Evolutionary conservation across 2,888 invertebrate genomes (phyloP), one percentile per base, ranked within the genome.

Genomic region (Torymus auratus): DNA sequence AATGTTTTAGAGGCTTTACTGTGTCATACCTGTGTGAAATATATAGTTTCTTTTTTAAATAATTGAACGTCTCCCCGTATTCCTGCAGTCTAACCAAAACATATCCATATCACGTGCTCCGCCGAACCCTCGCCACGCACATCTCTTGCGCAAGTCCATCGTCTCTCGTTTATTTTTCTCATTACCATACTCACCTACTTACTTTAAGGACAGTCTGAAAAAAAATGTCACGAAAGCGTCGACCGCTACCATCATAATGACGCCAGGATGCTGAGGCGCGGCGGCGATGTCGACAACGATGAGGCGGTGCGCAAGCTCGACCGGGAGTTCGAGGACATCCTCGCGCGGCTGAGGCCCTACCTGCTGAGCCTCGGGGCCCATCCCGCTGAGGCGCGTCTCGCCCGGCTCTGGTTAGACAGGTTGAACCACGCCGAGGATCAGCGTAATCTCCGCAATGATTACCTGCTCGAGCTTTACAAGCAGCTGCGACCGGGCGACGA

Each of bases 401-500:
- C 88, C 73, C 84, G 84, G 68, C 73, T 85, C 41, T 91, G 91
- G 91, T 80, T 90, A 2, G 86, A 88, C 4, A 89, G 88, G 81
- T 82, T 91, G 55, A 85, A 84, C 61, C 53, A 67, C 4, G 83
- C 86, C 1, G 80, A 81, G 0, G 82, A 85, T 14, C 89, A 91
- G 58, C 86, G 87, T 12, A 83, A 74, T 50, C 70, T 90, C 53
- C 85, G 91, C 65, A 90, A 91, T 81, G 83, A 86, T 41, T 89
- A 90, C 82, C 77, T 90, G 10, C n/a, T 86, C 1, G 87, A 89
- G 69, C 83, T 91, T 14, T 86, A 84, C 69, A 83, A 81, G 52
- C 88, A 90, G 69, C 72, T 91, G 60, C 72, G 52, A 50, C 55
- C 62, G 56, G 58, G 68, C 17, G 41, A 28, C 13, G 7, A 41